Evolutionary conservation across 2,113 vertebrate species (phyloP), one percentile per base, ranked within the genome.

Genomic region (Neofelis nebulosa): DNA sequence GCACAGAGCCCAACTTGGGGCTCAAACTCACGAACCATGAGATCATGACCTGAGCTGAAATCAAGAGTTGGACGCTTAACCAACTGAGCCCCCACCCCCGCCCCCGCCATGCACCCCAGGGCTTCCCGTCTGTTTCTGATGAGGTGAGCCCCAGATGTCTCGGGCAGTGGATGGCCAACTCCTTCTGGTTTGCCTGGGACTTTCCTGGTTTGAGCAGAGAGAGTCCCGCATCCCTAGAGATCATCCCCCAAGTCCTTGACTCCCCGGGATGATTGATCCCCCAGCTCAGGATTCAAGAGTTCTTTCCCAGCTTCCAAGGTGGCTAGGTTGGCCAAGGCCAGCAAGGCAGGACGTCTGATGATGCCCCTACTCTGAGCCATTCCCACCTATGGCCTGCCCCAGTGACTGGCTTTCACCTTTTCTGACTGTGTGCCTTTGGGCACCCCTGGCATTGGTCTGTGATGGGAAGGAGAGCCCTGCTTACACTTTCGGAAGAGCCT

Each of bases 321-420:
- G 21, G 23, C 33, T 14, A 15, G 15, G 5, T 7, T 66, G 94
- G 66, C 33, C 2, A 2, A 33, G 93, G 86, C 65, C 36, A 13
- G 55, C 0, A 0, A 10, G 25, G 12, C 21, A 8, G 0, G n/a
- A 4, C 9, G 2, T 74, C 65, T 52, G 33, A 65, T 25, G 57
- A 31, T 15, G 3, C 3, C 25, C 7, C 18, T 5, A 0, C 18
- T 76, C 23, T 33, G 45, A n/a, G 23, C 31, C 11, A 4, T 41
- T 61, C 88, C 33, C 15, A 2, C n/a, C 8, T 9, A 0, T 0
- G 1, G 50, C n/a, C 15, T 7, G 33, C 80, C 90, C 52, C 11
- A 31, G 10, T 50, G 36, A 79, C 15, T 41, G 15, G 13, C 7
- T 3, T 4, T 1, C 21, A 31, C 88, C 57, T 89, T 80, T 66